A percentile compares a stretch with the other conserved stretches of the same genome.
Evolutionary conservation across 2,797 vertebrate genomes (phyloP).

Genomic region (Pitangus sulphuratus): DNA sequence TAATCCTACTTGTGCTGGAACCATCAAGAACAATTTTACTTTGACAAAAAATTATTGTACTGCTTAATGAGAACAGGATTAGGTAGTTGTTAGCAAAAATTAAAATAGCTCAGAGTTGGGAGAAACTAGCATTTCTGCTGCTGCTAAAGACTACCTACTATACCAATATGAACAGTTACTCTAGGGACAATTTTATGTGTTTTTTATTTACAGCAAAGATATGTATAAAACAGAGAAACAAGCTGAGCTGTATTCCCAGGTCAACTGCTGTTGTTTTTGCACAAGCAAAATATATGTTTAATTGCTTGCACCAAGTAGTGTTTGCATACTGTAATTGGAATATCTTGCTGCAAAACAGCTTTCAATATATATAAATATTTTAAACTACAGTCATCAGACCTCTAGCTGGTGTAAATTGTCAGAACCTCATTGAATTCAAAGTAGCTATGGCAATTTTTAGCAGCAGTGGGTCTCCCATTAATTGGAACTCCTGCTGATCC

Average conservation of each 20-base stretch:
- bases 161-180: neutral
- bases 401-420: constrained; percentile 29
- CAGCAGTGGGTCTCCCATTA: constrained; percentile 54
- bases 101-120: neutral
- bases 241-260: neutral
- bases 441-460: constrained; percentile 28
- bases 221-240: neutral
- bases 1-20: neutral
- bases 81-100: neutral
- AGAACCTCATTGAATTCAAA: constrained; percentile 54
- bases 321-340: constrained; percentile 37
- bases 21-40: neutral
- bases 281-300: constrained; percentile 21
- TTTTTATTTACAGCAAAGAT: constrained; percentile 26
- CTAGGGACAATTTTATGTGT: neutral
- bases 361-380: constrained; percentile 56
- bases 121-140: neutral
- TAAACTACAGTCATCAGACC: constrained; percentile 20
- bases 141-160: neutral
- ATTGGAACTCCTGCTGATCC: constrained; percentile 51
- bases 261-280: constrained; percentile 29
- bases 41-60: neutral
- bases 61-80: neutral
- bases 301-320: neutral
- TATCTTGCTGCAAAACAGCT: constrained; percentile 20